A percentile compares a stretch with the other conserved stretches of the same genome.
Evolutionary conservation across 2,797 vertebrate species (phyloP).

Genomic region (Cirrhinus mrigala): DNA sequence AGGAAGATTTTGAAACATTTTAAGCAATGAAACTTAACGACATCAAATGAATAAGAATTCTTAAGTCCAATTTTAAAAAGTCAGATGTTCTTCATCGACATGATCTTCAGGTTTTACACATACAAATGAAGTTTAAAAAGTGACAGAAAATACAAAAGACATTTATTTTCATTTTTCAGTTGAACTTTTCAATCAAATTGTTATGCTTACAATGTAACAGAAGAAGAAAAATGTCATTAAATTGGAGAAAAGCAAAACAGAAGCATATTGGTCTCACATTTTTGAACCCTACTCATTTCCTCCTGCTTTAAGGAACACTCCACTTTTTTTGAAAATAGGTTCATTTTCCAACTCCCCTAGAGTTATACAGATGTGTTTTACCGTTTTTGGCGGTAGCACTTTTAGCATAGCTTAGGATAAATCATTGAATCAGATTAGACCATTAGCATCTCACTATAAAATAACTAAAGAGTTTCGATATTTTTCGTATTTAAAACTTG

Average conservation of each 20-base stretch:
- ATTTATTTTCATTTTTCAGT: background rate
- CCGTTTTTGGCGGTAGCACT: no score
- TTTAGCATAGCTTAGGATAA: no score
- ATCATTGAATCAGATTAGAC: no score
- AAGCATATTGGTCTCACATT: background rate
- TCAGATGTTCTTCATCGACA: background rate
- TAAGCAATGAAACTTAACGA: background rate
- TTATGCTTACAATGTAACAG: background rate
- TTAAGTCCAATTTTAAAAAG: background rate
- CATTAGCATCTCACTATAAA: no score
- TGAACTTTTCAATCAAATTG: background rate
- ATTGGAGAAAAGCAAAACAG: background rate
- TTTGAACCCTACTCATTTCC: background rate
- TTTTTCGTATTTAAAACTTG: no score
- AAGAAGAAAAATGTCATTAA: background rate
- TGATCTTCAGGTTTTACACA: background rate
- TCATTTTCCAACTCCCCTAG: no score
- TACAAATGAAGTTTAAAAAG: background rate
- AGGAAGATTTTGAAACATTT: background rate
- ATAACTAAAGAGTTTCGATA: no score
- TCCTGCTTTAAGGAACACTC: no score
- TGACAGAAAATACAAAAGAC: no score
- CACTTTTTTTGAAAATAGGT: no score
- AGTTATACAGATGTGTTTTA: no score
- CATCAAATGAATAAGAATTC: background rate